Base-by-base conservation (phyloP, 2,888 invertebrate species). In the Drosophila macrospina region DNA sequence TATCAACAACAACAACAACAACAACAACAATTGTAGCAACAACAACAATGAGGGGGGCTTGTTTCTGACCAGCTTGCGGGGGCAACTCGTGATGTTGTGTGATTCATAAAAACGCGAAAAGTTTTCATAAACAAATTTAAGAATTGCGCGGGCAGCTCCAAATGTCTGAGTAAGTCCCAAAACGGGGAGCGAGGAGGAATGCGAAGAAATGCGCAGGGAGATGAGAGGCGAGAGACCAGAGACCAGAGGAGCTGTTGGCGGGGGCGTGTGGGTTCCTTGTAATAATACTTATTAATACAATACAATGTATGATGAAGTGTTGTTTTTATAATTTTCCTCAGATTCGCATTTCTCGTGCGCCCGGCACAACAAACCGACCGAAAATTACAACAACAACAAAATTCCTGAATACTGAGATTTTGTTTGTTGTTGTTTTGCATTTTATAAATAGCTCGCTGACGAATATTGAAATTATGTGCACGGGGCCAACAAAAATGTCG, bases 381-480 rank as follows among this genome's bases (percentile, higher is more conserved):
- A 72, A 86, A 78, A 74, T 84, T 80, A 78, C 59, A 74, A 85
- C 20, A 30, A 4, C 10, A 36, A 36, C n/a, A 36, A 16, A 86
- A 88, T 85, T 87, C 84, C 77, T 85, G 78, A 67, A 74, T 74
- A 69, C 69, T 63, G 69, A 80, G 78, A 82, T 86, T 73, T 75
- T 45, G 36, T 50, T 57, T 52, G 34, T 55, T 60, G 56, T 61
- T 50, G 44, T 52, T 59, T 78, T 64, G 78, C 75, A 78, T 63
- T 79, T 87, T 89, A 87, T 70, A 89, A 86, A 86, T 86, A 89
- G 80, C 88, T 51, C 42, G 88, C 88, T 86, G 85, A 86, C 85
- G 85, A 89, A 86, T 86, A 86, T 87, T 89, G 83, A 89, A 86
- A 86, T 86, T 89, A 89, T 86, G 89, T 78, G 82, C 73, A 76